Evolutionary conservation across 1,140 invertebrate species (phyloP), one percentile per base, ranked within the genome.

Genomic region (Thrips palmi): DNA sequence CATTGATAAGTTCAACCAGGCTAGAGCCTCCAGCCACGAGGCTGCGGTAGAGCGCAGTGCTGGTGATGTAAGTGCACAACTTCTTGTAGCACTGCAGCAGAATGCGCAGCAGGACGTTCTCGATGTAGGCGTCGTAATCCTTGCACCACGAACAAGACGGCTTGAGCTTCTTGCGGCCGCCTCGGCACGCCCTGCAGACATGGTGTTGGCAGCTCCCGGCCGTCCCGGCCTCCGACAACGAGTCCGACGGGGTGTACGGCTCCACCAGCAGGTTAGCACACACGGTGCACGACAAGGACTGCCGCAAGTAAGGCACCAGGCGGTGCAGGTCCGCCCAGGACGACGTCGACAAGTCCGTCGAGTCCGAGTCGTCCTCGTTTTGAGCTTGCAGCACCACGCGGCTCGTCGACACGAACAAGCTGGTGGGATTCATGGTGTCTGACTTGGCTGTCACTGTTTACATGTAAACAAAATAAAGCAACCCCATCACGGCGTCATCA

Each of bases 121-220:
- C 83, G 15, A 70, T 60, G 56, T 88, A 91, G 45, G 75, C 73
- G 11, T 70, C 68, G 50, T 81, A 81, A 50, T 85, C 77, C 56
- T 78, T 79, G 56, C 86, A 92, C 70, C 76, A 81, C 40, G 69
- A 67, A 52, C 86, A 91, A 1, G 72, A 70, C 1, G 84, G 82
- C 52, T 80, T 82, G 14, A 88, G 59, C 52, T 77, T 76, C 58
- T 88, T 87, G 45, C 75, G 71, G 2, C 82, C 81, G 31, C 83
- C 82, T 49, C 77, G 67, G 55, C 87, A 91, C 3, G 57, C 54
- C n/a, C 64, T 59, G 47, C 86, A 92, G 12, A 91, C 78, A 60
- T 86, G 76, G 60, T 91, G 86, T 56, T 84, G 78, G 61, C 86
- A 91, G 39, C 71, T 70, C n/a, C n/a, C n/a, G n/a, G n/a, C n/a